Base-by-base conservation (phyloP, 2,888 invertebrate genomes). In the Lasioglossum calceatum region DNA sequence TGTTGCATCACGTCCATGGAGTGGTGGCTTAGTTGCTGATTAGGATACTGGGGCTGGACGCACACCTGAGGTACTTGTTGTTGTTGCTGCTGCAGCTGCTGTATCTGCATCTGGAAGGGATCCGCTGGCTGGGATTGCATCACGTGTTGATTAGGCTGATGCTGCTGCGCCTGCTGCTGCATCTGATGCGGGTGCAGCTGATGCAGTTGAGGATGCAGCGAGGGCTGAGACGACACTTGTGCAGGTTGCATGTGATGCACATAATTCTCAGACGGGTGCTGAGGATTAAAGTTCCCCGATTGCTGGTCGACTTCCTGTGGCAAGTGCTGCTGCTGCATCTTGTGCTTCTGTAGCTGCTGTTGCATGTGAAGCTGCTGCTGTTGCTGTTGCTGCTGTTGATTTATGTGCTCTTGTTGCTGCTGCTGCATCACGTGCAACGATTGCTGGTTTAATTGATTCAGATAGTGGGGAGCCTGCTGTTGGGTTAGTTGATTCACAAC, bases 1-100 rank as follows among this genome's bases (percentile, higher is more conserved):
- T 95, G 95, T 73, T 94, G 92, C 83, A 95, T 94, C 42, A 94
- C 90, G 77, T 95, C 95, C 81, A 94, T 91, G 8, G 93, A 89
- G 84, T 94, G 93, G 84, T 95, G 95, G 79, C 95, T 95, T 74
- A 95, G 93, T 91, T 93, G 93, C 85, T 94, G 93, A 88, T 93
- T 94, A 54, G 94, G 92, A 91, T 94, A 94, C 77, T 94, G 93
- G 72, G 93, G 91, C 67, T 93, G 92, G 14, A 93, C 92, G 87
- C 95, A 95, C 54, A 95, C 94, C 89, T 96, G 95, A 10, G 93
- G 86, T 82, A 95, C 88, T 83, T 94, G 92, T n/a, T 79, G 71
- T 23, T 50, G 50, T 19, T 50, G 94, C 80, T 94, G 92, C 23
- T 93, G 91, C 67, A 93, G 91, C 39, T 93, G 94, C 27, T 93